Evolutionary conservation across 2,888 invertebrate genomes (phyloP).

Genomic region (Melangyna quadrimaculata): DNA sequence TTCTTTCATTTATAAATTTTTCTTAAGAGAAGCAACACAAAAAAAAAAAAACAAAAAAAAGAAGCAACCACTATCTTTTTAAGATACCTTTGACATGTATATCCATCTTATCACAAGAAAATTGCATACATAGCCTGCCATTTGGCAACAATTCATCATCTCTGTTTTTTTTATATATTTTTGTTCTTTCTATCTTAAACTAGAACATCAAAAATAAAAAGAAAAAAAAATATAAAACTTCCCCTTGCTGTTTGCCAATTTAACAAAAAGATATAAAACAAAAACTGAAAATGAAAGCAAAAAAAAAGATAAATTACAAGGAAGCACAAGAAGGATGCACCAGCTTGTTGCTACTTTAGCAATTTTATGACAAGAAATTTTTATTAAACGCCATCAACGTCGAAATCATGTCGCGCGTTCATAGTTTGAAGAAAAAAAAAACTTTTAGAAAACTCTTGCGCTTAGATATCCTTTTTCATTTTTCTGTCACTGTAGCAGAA

Average conservation of each 20-base stretch:
- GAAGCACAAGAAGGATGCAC: conserved; percentile 40
- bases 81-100: conserved; percentile 40
- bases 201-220: neutral
- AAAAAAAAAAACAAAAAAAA: conserved; percentile 1
- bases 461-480: neutral
- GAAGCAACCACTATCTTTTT: neutral
- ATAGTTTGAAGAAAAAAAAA: conserved; percentile 9
- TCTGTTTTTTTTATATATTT: neutral
- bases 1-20: conserved; percentile 8
- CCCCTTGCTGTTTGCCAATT: conserved; percentile 11
- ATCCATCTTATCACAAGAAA: conserved; percentile 36
- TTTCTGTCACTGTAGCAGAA: neutral
- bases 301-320: conserved; percentile 35
- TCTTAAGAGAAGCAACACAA: neutral
- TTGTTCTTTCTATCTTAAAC: neutral
- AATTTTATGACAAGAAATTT: conserved; percentile 65
- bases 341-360: conserved; percentile 68
- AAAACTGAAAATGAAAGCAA: conserved; percentile 6
- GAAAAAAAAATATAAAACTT: conserved; percentile 13
- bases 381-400: conserved; percentile 70
- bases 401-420: conserved; percentile 58
- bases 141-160: conserved; percentile 53
- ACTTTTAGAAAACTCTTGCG: conserved; percentile 22
- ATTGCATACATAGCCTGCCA: conserved; percentile 29
- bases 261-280: conserved; percentile 7